Conservation (phyloP, 1,140 invertebrate genomes). For the Scaptomyza hsui region DNA sequence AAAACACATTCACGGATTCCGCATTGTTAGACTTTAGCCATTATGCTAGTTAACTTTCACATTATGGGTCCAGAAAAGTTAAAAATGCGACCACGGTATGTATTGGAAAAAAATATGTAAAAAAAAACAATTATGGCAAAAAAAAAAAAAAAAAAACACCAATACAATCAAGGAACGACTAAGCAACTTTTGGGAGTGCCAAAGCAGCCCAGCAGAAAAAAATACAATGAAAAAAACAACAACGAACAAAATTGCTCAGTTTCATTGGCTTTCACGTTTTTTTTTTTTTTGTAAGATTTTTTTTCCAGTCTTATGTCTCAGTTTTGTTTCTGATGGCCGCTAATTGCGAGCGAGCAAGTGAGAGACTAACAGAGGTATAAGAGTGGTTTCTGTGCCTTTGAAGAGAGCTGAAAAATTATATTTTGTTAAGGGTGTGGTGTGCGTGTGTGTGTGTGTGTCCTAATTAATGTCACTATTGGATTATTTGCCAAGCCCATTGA, state of each 20-base stretch:
- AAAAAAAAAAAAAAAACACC: conserved; percentile 16
- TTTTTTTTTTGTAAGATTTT: conserved; percentile 33
- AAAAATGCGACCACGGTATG: conserved; percentile 21
- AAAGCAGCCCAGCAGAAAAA: not conserved
- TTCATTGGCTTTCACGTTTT: conserved; percentile 47
- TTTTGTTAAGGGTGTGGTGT: conserved; percentile 45
- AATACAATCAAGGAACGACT: conserved; percentile 4
- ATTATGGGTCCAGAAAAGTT: conserved; percentile 41
- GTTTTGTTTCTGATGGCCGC: conserved; percentile 71
- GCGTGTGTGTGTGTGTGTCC: conserved; percentile 43
- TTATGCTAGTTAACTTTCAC: conserved; percentile 37
- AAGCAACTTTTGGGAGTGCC: conserved; percentile 44
- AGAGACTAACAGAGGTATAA: not conserved
- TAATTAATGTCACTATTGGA: conserved; percentile 81
- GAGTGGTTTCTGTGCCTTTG: not conserved
- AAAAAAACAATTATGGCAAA: conserved; percentile 19
- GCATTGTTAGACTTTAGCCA: conserved; percentile 14
- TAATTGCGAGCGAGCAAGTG: conserved; percentile 62
- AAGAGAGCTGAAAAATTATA: conserved; percentile 1
- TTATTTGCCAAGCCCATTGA: conserved; percentile 46
- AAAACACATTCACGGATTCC: no score
- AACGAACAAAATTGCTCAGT: conserved; percentile 35
- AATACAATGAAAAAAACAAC: conserved; percentile 16
- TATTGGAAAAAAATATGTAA: conserved; percentile 45
- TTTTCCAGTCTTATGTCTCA: conserved; percentile 62